These are phyloP conservation scores for Gulo gulo DNA, from an alignment of 2,113 vertebrate genomes.

Conservation along the genomic window DNA sequence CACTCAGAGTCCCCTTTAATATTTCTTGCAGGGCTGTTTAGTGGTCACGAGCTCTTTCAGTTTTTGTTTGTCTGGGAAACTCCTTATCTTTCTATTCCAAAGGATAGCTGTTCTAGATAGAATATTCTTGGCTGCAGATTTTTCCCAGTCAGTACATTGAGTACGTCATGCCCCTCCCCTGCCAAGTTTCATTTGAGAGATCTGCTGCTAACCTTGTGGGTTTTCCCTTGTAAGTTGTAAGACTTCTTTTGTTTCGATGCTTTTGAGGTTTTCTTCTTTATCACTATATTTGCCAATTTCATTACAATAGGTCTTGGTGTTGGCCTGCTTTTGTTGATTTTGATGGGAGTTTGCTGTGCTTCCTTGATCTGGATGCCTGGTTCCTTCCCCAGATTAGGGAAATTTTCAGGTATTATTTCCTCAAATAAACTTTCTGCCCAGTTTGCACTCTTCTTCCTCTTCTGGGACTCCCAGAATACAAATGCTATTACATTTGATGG, in stretches of 20 bases:
- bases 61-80: not conserved
- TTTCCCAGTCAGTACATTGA: not conserved
- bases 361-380: not conserved
- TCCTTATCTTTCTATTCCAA: not conserved
- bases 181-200: not conserved
- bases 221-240: not conserved
- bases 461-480: not conserved
- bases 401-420: not conserved
- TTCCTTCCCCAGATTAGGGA: not conserved
- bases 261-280: not conserved
- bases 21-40: not conserved
- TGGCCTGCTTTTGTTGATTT: not conserved
- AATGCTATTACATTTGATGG: not conserved
- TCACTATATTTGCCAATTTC: not conserved
- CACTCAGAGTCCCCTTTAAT: not conserved
- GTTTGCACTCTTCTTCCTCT: not conserved
- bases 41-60: not conserved
- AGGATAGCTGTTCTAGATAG: not conserved
- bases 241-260: not conserved
- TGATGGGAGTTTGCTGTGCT: not conserved
- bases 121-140: not conserved
- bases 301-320: not conserved
- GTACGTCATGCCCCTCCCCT: not conserved
- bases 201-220: not conserved
- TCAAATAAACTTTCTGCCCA: not conserved